Conservation (phyloP, 2,797 vertebrate genomes). For the Amazonetta brasiliensis region DNA sequence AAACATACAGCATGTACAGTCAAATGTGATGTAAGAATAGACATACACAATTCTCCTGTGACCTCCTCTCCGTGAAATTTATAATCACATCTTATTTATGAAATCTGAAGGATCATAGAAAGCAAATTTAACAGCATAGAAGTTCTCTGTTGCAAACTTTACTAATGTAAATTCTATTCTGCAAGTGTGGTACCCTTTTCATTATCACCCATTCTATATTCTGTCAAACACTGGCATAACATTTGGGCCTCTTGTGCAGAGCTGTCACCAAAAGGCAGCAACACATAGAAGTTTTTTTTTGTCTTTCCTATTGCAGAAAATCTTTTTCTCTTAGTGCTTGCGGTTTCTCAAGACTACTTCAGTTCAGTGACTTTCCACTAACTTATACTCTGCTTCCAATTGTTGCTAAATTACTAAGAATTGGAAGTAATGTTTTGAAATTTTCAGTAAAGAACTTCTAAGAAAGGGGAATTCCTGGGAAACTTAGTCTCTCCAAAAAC, state of each 20-base stretch:
- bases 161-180: not conserved
- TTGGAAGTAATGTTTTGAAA: not conserved
- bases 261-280: not conserved
- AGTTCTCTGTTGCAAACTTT: not conserved
- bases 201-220: not conserved
- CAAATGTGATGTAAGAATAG: not conserved
- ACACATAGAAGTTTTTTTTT: not conserved
- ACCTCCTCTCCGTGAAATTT: not conserved
- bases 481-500: not conserved
- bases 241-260: not conserved
- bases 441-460: conserved; percentile 19
- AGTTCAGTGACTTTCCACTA: not conserved
- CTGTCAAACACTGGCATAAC: not conserved
- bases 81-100: not conserved
- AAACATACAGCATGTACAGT: rapidly evolving
- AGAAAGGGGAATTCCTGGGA: conserved; percentile 7
- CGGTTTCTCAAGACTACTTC: not conserved
- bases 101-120: not conserved
- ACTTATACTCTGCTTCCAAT: not conserved
- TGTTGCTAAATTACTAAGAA: conserved; percentile 30
- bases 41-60: not conserved
- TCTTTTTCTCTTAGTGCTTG: not conserved
- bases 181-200: not conserved
- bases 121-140: not conserved
- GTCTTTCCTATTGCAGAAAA: not conserved